phyloP scores from a whole-genome alignment of 2,888 invertebrate species.

The Phaedon cochleariae region DNA sequence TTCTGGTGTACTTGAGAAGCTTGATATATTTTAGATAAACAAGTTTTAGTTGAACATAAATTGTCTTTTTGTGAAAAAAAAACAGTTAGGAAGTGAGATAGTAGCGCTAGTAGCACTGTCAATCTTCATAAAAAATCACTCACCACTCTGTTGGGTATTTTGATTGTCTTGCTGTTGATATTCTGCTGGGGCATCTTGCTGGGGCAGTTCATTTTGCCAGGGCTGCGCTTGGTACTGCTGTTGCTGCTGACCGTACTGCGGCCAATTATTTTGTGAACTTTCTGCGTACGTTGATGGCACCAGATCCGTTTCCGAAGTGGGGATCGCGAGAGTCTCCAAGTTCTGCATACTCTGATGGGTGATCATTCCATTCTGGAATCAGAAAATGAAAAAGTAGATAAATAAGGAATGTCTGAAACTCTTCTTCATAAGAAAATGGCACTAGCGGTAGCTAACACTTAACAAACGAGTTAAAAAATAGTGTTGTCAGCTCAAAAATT shows the following conservation, averaged over 20 bases:
- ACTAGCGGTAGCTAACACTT: no score
- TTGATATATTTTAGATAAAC: no score
- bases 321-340: constrained; percentile 8
- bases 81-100: no score
- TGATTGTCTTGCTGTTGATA: constrained; percentile 43
- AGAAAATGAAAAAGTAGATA: no score
- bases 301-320: constrained; percentile 32
- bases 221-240: constrained; percentile 42
- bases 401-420: no score
- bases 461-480: no score
- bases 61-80: no score
- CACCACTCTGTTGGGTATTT: constrained; percentile 34
- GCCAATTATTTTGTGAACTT: constrained; percentile 43
- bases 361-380: constrained; percentile 57
- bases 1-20: no score
- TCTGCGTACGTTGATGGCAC: constrained; percentile 35
- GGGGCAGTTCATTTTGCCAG: constrained; percentile 52
- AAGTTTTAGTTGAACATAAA: no score
- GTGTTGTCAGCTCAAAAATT: no score
- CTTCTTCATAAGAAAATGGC: not conserved
- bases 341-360: constrained; percentile 46
- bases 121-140: no score
- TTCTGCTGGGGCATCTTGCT: constrained; percentile 36
- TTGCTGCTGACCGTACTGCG: constrained; percentile 49
- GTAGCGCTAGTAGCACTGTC: no score